Evolutionary conservation across 2,797 vertebrate genomes (phyloP).

Genomic region (Notoglanidium macrostoma): DNA sequence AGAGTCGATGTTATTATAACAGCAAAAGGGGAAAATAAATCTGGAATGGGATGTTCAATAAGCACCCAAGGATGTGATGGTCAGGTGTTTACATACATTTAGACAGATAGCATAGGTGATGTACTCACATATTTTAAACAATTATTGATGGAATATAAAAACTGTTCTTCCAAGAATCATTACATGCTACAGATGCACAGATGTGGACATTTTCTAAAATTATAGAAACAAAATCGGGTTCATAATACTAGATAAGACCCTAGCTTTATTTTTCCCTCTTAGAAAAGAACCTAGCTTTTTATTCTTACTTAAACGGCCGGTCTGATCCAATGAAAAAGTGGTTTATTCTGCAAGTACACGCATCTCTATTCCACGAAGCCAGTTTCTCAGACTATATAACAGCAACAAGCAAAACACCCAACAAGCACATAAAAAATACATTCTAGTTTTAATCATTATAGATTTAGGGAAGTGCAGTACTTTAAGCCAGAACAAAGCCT

Average conservation of each 20-base stretch:
- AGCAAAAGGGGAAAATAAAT: too few species aligned
- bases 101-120: too few species aligned
- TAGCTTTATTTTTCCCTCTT: not conserved
- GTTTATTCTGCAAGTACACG: not conserved
- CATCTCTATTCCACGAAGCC: not conserved
- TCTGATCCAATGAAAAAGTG: not conserved
- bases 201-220: not conserved
- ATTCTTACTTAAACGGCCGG: too few species aligned
- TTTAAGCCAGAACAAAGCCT: not conserved
- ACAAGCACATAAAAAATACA: constrained; percentile 14
- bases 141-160: not conserved
- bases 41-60: too few species aligned
- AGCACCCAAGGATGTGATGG: too few species aligned
- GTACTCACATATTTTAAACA: not conserved
- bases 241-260: not conserved
- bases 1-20: too few species aligned
- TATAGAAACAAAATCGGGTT: not conserved
- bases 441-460: constrained; percentile 22
- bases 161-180: not conserved
- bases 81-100: too few species aligned
- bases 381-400: not conserved
- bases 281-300: not conserved
- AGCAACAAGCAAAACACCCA: not conserved
- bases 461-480: constrained; percentile 12
- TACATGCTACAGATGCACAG: not conserved